A percentile compares a stretch with the other conserved stretches of the same genome.
phyloP scores from a whole-genome alignment of 2,888 invertebrate genomes.

The Cryptocheilus praepositus region DNA sequence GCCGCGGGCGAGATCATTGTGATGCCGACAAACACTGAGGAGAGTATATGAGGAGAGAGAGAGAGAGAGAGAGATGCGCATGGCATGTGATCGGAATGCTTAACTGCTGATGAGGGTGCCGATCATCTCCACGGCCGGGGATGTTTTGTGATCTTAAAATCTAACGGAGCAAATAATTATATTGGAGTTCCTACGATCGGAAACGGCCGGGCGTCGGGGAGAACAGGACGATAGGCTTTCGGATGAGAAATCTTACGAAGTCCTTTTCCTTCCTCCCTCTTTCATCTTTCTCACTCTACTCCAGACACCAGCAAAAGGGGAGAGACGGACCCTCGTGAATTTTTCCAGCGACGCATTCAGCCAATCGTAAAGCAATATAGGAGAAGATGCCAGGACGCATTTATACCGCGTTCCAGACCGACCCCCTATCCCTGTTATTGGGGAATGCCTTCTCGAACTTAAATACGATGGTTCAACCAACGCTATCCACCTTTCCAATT shows the following conservation, averaged over 20 bases:
- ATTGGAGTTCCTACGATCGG: slow-evolving; percentile 25
- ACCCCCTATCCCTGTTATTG: slow-evolving; percentile 59
- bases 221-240: slow-evolving; percentile 3
- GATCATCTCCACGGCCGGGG: slow-evolving; percentile 3
- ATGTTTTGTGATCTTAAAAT: slow-evolving; percentile 35
- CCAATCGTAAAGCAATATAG: slow-evolving; percentile 65
- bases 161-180: slow-evolving; percentile 52
- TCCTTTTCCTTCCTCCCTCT: neutral
- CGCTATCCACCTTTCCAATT: slow-evolving; percentile 18
- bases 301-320: slow-evolving; percentile 20
- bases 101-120: slow-evolving; percentile 24
- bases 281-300: neutral
- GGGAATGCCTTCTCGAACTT: slow-evolving; percentile 52
- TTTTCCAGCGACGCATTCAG: slow-evolving; percentile 47
- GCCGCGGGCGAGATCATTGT: slow-evolving; percentile 13
- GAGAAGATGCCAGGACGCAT: slow-evolving; percentile 61
- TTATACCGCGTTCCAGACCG: slow-evolving; percentile 66
- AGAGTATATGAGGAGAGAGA: slow-evolving; percentile 17
- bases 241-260: neutral
- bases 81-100: slow-evolving; percentile 25
- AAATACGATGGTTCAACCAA: slow-evolving; percentile 42
- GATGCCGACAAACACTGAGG: slow-evolving; percentile 15
- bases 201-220: slow-evolving; percentile 5
- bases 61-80: neutral
- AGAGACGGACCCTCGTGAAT: slow-evolving; percentile 39